Conservation (phyloP, 1,140 invertebrate species). For the Heliothis subflexa region DNA sequence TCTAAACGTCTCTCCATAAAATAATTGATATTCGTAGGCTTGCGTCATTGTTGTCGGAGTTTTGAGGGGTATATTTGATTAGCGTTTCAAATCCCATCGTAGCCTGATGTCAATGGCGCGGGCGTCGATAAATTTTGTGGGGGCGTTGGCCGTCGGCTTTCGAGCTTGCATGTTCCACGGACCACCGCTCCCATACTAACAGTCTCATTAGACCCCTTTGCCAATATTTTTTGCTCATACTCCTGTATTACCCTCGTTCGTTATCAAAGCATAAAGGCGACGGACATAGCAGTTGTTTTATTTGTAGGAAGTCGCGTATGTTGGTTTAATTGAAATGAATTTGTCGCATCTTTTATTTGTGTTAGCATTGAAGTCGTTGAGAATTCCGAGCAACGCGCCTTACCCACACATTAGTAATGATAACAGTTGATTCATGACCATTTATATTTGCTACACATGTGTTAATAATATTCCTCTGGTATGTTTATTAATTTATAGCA, state of each 20-base stretch:
- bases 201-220: constrained; percentile 75
- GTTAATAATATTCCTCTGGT: constrained; percentile 2
- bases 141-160: constrained; percentile 75
- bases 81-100: constrained; percentile 67
- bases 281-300: constrained; percentile 61
- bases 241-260: constrained; percentile 68
- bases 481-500: background rate
- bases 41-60: constrained; percentile 30
- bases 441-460: constrained; percentile 21
- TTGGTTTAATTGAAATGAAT: constrained; percentile 61
- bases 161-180: constrained; percentile 63
- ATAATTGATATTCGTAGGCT: constrained; percentile 44
- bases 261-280: constrained; percentile 62
- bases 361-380: constrained; percentile 28
- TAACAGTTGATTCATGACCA: constrained; percentile 33
- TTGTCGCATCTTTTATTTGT: constrained; percentile 44
- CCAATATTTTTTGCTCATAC: constrained; percentile 70
- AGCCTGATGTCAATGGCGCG: constrained; percentile 57
- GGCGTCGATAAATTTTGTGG: constrained; percentile 60
- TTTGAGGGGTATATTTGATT: constrained; percentile 48
- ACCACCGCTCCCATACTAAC: constrained; percentile 67
- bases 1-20: constrained; percentile 12
- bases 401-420: constrained; percentile 23
- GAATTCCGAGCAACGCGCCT: constrained; percentile 14
- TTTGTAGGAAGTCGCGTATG: constrained; percentile 55